Evolutionary conservation across 2,888 invertebrate genomes (phyloP).

Genomic region (Meteorus cinctellus): DNA sequence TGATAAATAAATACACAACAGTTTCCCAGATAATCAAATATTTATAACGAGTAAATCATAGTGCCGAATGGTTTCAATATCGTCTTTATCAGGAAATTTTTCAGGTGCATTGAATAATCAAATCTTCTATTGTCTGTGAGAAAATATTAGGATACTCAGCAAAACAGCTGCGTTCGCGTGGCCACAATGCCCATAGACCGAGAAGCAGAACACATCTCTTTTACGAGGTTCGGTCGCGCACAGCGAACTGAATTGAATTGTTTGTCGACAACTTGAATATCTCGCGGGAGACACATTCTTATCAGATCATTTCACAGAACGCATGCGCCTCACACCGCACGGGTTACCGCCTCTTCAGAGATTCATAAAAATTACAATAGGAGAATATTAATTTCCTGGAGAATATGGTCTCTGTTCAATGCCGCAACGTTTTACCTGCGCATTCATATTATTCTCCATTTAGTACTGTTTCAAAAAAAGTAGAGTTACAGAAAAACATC

Average conservation of each 20-base stretch:
- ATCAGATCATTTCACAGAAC: background rate
- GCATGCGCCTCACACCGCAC: constrained; percentile 26
- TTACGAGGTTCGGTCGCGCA: constrained; percentile 56
- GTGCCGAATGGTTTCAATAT: too few species aligned
- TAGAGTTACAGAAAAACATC: background rate
- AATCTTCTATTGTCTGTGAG: constrained; percentile 31
- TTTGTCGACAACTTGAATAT: constrained; percentile 39
- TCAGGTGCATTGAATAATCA: background rate
- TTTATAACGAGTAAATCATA: background rate
- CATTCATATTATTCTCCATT: background rate
- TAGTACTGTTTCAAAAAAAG: background rate
- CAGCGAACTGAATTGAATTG: constrained; percentile 61
- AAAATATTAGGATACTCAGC: constrained; percentile 30
- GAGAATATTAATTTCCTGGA: background rate
- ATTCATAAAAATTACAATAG: background rate
- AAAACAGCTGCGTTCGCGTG: constrained; percentile 27
- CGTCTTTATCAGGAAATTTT: too few species aligned
- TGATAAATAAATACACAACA: background rate
- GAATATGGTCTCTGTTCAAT: background rate
- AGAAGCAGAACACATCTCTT: constrained; percentile 51
- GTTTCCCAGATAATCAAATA: background rate
- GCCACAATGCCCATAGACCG: background rate
- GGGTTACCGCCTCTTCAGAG: constrained; percentile 15
- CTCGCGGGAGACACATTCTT: background rate
- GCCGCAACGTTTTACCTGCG: background rate